A percentile compares a stretch with the other conserved stretches of the same genome.
Conservation (phyloP, 2,797 vertebrate genomes). For the Percopsis omiscomaycus region DNA sequence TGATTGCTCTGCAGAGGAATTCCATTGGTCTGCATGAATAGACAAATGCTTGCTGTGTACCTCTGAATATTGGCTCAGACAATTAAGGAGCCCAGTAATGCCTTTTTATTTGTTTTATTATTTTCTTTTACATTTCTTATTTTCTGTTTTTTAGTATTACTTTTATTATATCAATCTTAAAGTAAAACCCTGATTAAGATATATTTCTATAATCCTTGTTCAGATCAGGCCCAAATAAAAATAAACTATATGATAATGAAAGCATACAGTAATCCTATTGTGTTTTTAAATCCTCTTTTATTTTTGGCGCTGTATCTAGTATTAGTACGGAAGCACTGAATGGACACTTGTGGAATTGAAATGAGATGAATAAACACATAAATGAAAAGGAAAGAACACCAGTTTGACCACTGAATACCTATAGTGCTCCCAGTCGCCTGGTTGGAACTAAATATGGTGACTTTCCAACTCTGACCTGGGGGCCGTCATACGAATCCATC, state of each 20-base stretch:
- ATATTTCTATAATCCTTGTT: conserved; percentile 2
- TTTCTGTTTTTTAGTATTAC: conserved; percentile 14
- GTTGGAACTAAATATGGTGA: too few relatives aligned
- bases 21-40: conserved; percentile 62
- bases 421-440: too few relatives aligned
- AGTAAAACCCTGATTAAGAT: not conserved
- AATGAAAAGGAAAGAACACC: too few relatives aligned
- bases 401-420: too few relatives aligned
- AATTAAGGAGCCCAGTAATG: conserved; percentile 34
- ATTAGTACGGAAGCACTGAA: too few relatives aligned
- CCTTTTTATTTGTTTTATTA: conserved; percentile 7
- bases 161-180: too few relatives aligned
- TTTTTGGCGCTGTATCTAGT: conserved; percentile 37
- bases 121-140: conserved; percentile 3
- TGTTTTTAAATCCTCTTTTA: conserved; percentile 28
- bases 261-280: conserved; percentile 1
- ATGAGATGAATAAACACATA: too few relatives aligned
- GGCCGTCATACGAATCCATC: conserved; percentile 27
- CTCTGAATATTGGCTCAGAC: conserved; percentile 55
- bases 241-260: conserved; percentile 4
- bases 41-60: conserved; percentile 55
- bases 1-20: conserved; percentile 77
- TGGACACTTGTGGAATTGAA: too few relatives aligned
- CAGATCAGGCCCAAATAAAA: not conserved
- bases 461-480: conserved; percentile 25